phyloP scores from a whole-genome alignment of 2,888 invertebrate species.

The Cheilosia impressa region DNA sequence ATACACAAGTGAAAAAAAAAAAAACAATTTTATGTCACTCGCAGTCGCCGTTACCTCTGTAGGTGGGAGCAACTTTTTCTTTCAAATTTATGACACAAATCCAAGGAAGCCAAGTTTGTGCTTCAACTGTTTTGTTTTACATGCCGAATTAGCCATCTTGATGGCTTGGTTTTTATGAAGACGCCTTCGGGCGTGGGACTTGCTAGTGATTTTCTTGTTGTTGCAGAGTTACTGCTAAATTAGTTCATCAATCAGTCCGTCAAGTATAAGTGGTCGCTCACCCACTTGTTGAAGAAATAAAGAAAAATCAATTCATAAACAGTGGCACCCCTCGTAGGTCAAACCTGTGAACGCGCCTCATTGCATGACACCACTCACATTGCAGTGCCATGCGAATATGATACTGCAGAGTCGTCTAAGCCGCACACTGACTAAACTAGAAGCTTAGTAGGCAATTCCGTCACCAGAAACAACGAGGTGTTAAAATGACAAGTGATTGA shows the following conservation, averaged over 20 bases:
- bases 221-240: slow-evolving; percentile 2
- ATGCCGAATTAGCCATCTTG: slow-evolving; percentile 24
- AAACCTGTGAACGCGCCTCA: not conserved
- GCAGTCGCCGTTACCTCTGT: slow-evolving; percentile 5
- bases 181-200: slow-evolving; percentile 36
- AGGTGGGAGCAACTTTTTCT: slow-evolving; percentile 37
- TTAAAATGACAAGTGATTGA: slow-evolving; percentile 57
- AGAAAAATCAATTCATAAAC: slow-evolving; percentile 19
- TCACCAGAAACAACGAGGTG: slow-evolving; percentile 50
- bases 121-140: slow-evolving; percentile 34
- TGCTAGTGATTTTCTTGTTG: not conserved
- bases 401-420: not conserved
- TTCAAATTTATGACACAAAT: slow-evolving; percentile 51
- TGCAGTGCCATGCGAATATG: not conserved
- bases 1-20: too few relatives aligned
- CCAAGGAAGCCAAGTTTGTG: slow-evolving; percentile 27
- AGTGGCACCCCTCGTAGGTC: slow-evolving; percentile 7
- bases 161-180: slow-evolving; percentile 10
- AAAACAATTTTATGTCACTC: slow-evolving; percentile 19
- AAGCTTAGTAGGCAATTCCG: slow-evolving; percentile 35
- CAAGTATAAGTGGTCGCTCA: slow-evolving; percentile 5
- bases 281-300: slow-evolving; percentile 5
- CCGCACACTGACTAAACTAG: not conserved
- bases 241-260: slow-evolving; percentile 11
- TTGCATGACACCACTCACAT: not conserved